These are phyloP conservation scores for Sebastes goodei DNA, from an alignment of 2,797 vertebrate species.

Conservation along the genomic window DNA sequence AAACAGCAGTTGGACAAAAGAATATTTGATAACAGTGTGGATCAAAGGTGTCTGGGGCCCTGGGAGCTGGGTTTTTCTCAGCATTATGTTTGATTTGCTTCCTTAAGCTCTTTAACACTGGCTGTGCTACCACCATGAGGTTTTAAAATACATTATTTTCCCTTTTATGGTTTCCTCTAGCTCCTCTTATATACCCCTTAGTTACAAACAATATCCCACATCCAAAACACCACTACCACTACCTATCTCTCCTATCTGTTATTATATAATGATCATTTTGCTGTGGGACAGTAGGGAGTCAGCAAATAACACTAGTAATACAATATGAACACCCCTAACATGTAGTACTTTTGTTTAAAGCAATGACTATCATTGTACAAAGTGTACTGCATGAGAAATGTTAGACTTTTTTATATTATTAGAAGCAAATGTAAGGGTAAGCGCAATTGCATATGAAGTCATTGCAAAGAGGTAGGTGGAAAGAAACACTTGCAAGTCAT, in stretches of 20 bases:
- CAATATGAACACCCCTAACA: not conserved
- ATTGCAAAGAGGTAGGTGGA: not conserved
- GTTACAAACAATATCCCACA: not conserved
- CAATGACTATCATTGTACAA: not conserved
- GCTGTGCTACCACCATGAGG: not conserved
- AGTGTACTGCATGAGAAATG: not conserved
- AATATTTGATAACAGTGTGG: constrained; percentile 7
- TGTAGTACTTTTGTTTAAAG: not conserved
- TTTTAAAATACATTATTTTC: not conserved
- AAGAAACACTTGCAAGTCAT: not conserved
- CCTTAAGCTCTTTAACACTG: not conserved
- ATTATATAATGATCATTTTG: too few species aligned
- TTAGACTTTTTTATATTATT: not conserved
- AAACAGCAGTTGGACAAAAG: constrained; percentile 21
- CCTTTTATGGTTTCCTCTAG: not conserved
- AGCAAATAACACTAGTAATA: not conserved
- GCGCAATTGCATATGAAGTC: not conserved
- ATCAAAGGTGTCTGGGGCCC: not conserved
- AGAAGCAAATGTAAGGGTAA: not conserved
- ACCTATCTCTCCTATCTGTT: too few species aligned
- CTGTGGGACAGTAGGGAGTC: not conserved
- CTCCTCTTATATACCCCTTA: not conserved
- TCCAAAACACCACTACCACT: not conserved
- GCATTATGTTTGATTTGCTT: constrained; percentile 9
- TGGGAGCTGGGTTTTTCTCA: not conserved